phyloP scores from a whole-genome alignment of 2,888 invertebrate genomes.

The Hyposoter dolosus region DNA sequence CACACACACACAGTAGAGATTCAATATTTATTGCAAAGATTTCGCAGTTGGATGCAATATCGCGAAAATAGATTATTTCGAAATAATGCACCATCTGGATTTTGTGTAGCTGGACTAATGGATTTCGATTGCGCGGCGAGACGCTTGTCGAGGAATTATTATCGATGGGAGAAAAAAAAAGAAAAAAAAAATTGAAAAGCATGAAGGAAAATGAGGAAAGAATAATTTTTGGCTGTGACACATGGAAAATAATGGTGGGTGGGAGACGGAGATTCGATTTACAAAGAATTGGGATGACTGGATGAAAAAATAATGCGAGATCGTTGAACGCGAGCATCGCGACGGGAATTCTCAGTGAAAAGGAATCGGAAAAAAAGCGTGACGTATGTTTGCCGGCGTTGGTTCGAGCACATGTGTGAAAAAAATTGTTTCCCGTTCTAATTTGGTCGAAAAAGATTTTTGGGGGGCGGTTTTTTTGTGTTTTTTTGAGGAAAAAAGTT shows the following conservation, averaged over 20 bases:
- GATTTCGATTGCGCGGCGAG: background rate
- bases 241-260: background rate
- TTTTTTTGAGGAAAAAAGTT: background rate
- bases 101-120: slow-evolving; percentile 20
- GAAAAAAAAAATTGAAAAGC: background rate
- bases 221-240: background rate
- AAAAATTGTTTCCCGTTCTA: slow-evolving; percentile 42
- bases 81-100: slow-evolving; percentile 29
- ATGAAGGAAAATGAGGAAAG: no score
- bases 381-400: slow-evolving; percentile 18
- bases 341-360: slow-evolving; percentile 9
- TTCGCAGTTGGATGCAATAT: slow-evolving; percentile 19
- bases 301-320: slow-evolving; percentile 15
- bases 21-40: slow-evolving; percentile 23
- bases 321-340: slow-evolving; percentile 38
- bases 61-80: slow-evolving; percentile 62
- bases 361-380: slow-evolving; percentile 23
- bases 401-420: slow-evolving; percentile 46
- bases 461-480: slow-evolving; percentile 32
- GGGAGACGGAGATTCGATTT: background rate
- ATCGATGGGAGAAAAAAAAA: background rate
- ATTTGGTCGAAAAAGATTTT: slow-evolving; percentile 30
- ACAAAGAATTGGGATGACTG: slow-evolving; percentile 12
- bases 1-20: background rate
- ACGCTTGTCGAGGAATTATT: background rate